Percentiles rank a stretch among this genome's conserved stretches.
phyloP scores from a whole-genome alignment of 2,888 invertebrate species.

The Lepidonotus clava region DNA sequence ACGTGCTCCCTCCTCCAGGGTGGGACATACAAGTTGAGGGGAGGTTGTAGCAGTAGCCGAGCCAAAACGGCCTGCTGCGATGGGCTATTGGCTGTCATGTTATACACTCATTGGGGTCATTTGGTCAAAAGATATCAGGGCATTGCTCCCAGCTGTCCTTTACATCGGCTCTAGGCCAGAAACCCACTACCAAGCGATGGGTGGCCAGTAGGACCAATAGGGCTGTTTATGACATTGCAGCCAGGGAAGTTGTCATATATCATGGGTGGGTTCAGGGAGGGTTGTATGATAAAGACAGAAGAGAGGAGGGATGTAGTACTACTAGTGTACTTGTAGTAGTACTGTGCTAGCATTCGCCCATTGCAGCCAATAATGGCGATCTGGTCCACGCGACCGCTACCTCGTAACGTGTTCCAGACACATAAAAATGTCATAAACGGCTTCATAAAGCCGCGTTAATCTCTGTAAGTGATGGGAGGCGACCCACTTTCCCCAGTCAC shows the following conservation, averaged over 20 bases:
- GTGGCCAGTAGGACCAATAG: no score
- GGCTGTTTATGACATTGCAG: no score
- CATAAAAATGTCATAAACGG: slow-evolving; percentile 27
- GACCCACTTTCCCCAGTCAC: slow-evolving; percentile 24
- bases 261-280: no score
- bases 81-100: neutral
- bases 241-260: no score
- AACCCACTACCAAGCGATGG: no score
- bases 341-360: no score
- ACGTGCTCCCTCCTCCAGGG: slow-evolving; percentile 14
- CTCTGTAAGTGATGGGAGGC: neutral
- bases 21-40: neutral
- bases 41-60: no score
- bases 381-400: neutral
- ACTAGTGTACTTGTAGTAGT: no score
- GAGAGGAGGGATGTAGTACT: no score
- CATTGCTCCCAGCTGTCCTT: neutral
- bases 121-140: slow-evolving; percentile 10
- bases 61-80: neutral
- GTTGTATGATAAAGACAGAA: no score
- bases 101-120: neutral
- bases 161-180: no score
- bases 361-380: no score
- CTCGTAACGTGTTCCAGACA: slow-evolving; percentile 30
- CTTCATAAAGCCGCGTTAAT: slow-evolving; percentile 25